These are phyloP conservation scores for Drosophila pullipes DNA, from an alignment of 2,888 invertebrate genomes.

Conservation along the genomic window DNA sequence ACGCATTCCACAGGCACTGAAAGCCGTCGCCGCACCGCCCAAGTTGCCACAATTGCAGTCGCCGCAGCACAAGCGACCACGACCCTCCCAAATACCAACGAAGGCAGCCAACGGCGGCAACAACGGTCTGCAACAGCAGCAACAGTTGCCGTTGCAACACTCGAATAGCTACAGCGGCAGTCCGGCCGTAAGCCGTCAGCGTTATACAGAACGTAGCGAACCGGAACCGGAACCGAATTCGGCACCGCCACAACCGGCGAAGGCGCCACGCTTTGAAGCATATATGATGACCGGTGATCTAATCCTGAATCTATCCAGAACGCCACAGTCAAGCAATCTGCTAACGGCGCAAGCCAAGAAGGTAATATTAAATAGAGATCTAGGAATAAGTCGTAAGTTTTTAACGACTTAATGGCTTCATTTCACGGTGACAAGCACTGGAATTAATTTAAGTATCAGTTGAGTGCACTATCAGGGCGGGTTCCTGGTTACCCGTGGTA, in stretches of 20 bases:
- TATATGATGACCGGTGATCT: constrained; percentile 99
- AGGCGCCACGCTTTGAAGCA: constrained; percentile 91
- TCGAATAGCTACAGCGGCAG: constrained; percentile 81
- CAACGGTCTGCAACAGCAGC: constrained; percentile 41
- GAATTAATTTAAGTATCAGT: not conserved
- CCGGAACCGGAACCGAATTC: constrained; percentile 80
- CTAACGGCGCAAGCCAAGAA: constrained; percentile 86
- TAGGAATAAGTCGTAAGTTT: not conserved
- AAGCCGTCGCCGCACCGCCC: constrained; percentile 70
- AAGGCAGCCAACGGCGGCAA: constrained; percentile 77
- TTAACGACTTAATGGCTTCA: not conserved
- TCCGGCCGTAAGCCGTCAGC: constrained; percentile 66
- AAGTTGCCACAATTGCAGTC: constrained; percentile 83
- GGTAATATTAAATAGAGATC: constrained; percentile 59
- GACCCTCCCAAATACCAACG: constrained; percentile 85
- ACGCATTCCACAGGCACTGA: constrained; percentile 87
- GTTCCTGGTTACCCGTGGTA: not conserved
- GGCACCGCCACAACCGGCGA: constrained; percentile 83
- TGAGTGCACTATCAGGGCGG: too few relatives aligned
- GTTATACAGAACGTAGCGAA: constrained; percentile 48
- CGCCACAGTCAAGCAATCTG: constrained; percentile 89
- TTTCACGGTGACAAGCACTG: not conserved
- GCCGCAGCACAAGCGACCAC: constrained; percentile 84
- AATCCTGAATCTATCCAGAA: constrained; percentile 95
- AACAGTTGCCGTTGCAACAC: constrained; percentile 66